Base-by-base conservation (phyloP, 1,140 invertebrate species). In the Aphelinus atriplicis region DNA sequence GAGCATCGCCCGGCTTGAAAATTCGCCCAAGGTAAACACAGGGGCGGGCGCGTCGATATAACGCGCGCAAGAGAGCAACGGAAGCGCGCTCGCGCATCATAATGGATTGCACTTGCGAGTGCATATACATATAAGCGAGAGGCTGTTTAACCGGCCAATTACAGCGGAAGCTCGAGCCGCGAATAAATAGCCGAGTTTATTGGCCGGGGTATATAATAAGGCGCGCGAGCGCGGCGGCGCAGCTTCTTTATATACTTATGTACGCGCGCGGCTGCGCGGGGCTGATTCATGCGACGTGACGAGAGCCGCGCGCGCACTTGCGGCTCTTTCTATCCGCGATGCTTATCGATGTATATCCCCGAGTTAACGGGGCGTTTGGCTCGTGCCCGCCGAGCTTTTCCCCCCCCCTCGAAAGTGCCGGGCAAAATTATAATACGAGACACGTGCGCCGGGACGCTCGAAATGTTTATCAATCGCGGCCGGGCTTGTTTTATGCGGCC, bases 21-120 rank as follows among this genome's bases (percentile, higher is more conserved):
- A 26, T 26, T 26, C 26, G 26, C 26, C 26, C 26, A 26, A 26
- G 26, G 26, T 26, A 26, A 26, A 26, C 26, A 26, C 26, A 26
- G 26, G 26, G 26, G 26, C 26, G 26, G 26, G 26, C 26, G 26
- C 26, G 26, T 26, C 26, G 26, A 26, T 26, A 26, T 26, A 26
- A 26, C 26, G 26, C 26, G 26, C 26, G 26, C 26, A 26, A 26
- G 26, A 26, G 26, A 26, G 26, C 26, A 26, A 26, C 51, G 51
- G 7, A 10, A 3, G 3, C 7, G 7, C 10, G 56, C 7, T 45
- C 7, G 51, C 78, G 79, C 81, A 80, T 81, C 80, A 76, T 81
- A 82, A 82, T 82, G 81, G 80, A 82, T 82, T 82, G 80, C 81
- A 82, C 81, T 82, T 82, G 81, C 81, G 80, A 72, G 78, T 60